Evolutionary conservation across 2,888 invertebrate genomes (phyloP).

Genomic region (Drosophila crucigera): DNA sequence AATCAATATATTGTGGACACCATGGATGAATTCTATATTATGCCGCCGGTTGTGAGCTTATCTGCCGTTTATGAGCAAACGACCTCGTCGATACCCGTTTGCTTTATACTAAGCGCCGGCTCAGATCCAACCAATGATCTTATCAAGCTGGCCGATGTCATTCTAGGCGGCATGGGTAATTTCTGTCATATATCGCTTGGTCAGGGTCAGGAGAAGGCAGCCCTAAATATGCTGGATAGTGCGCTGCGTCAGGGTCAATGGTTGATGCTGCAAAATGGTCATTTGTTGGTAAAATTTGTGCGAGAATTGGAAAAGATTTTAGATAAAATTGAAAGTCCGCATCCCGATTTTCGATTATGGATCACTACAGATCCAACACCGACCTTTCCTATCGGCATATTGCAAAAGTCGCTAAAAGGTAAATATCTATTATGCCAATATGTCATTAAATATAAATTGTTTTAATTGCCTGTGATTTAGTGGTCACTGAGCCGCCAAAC

Average conservation of each 20-base stretch:
- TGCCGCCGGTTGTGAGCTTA: slow-evolving; percentile 93
- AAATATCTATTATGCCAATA: background rate
- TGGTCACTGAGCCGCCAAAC: slow-evolving; percentile 97
- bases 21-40: slow-evolving; percentile 95
- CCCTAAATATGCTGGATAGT: slow-evolving; percentile 89
- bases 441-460: background rate
- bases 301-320: slow-evolving; percentile 93
- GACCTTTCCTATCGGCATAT: slow-evolving; percentile 94
- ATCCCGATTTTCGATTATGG: slow-evolving; percentile 97
- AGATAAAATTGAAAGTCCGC: slow-evolving; percentile 92
- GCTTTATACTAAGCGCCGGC: slow-evolving; percentile 97
- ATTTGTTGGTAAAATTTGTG: slow-evolving; percentile 92
- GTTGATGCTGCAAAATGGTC: slow-evolving; percentile 97
- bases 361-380: slow-evolving; percentile 95
- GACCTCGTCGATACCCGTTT: slow-evolving; percentile 92
- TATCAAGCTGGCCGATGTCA: slow-evolving; percentile 91
- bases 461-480: slow-evolving; percentile 85
- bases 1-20: slow-evolving; percentile 92
- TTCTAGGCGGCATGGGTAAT: slow-evolving; percentile 90
- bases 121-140: slow-evolving; percentile 96
- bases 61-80: slow-evolving; percentile 94
- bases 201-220: slow-evolving; percentile 95
- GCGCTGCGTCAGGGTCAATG: slow-evolving; percentile 93
- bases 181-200: slow-evolving; percentile 96
- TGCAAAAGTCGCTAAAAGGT: slow-evolving; percentile 94